Evolutionary conservation across 2,113 vertebrate genomes (phyloP).

Genomic region (Ceratotherium simum): DNA sequence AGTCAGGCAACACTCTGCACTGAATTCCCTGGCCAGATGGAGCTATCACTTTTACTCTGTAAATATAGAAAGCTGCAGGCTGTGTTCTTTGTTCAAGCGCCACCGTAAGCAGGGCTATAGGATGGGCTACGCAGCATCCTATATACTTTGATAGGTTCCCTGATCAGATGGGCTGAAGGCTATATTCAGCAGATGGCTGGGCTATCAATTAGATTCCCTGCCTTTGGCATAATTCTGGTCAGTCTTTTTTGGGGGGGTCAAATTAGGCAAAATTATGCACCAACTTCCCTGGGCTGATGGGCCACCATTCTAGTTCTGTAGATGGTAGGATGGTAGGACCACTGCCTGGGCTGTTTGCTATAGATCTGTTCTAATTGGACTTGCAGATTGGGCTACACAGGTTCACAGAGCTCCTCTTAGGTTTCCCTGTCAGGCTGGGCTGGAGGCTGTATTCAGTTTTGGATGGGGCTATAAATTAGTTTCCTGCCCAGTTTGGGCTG

Average conservation of each 20-base stretch:
- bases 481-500: background rate
- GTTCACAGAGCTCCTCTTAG: background rate
- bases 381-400: background rate
- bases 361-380: background rate
- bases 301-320: background rate
- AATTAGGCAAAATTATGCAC: background rate
- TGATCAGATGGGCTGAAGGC: background rate
- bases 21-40: background rate
- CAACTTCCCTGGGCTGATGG: background rate
- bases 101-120: no score
- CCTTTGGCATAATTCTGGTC: background rate
- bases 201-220: background rate
- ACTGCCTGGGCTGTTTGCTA: background rate
- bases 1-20: background rate
- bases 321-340: background rate
- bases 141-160: background rate
- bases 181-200: background rate
- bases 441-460: background rate
- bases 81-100: background rate
- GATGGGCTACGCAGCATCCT: background rate
- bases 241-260: background rate
- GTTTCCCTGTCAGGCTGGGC: background rate
- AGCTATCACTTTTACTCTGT: background rate
- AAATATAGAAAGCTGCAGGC: no score
- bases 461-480: background rate